phyloP scores from a whole-genome alignment of 2,113 vertebrate species.

The Chaenocephalus aceratus region DNA sequence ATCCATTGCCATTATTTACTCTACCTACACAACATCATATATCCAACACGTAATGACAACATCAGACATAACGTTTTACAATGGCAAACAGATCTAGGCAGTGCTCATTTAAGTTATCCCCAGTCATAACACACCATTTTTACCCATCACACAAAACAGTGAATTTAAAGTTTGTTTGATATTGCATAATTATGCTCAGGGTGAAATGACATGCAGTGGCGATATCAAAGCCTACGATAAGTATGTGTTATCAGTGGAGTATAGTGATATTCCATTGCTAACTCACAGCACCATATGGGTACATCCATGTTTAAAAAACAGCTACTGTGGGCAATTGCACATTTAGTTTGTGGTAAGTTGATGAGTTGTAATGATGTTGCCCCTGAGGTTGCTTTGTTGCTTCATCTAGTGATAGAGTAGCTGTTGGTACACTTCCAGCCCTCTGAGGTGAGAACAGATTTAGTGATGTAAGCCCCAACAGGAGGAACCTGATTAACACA shows the following conservation, averaged over 20 bases:
- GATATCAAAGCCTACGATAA: conserved; percentile 66
- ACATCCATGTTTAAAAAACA: conserved; percentile 61
- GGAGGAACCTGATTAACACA: conserved; percentile 74
- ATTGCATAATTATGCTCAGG: conserved; percentile 75
- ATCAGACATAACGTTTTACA: conserved; percentile 73
- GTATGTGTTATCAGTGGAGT: conserved; percentile 70
- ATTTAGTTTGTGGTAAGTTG: conserved; percentile 58
- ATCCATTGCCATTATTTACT: conserved; percentile 72
- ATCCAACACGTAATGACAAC: conserved; percentile 75
- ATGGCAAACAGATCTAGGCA: conserved; percentile 77
- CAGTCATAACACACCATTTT: conserved; percentile 45
- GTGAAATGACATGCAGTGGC: conserved; percentile 83
- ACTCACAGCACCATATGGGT: conserved; percentile 70
- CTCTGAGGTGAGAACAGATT: conserved; percentile 33
- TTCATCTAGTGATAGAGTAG: conserved; percentile 56
- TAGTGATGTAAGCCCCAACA: conserved; percentile 61
- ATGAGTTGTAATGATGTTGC: conserved; percentile 68
- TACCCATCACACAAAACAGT: conserved; percentile 63
- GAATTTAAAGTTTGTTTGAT: conserved; percentile 65
- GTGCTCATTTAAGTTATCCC: conserved; percentile 52
- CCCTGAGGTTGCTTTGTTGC: conserved; percentile 83
- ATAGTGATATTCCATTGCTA: conserved; percentile 63
- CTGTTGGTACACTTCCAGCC: conserved; percentile 29
- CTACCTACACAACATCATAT: conserved; percentile 73
- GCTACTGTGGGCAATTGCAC: conserved; percentile 60